Evolutionary conservation across 2,797 vertebrate genomes (phyloP).

Genomic region (Sebastes trivittatus): DNA sequence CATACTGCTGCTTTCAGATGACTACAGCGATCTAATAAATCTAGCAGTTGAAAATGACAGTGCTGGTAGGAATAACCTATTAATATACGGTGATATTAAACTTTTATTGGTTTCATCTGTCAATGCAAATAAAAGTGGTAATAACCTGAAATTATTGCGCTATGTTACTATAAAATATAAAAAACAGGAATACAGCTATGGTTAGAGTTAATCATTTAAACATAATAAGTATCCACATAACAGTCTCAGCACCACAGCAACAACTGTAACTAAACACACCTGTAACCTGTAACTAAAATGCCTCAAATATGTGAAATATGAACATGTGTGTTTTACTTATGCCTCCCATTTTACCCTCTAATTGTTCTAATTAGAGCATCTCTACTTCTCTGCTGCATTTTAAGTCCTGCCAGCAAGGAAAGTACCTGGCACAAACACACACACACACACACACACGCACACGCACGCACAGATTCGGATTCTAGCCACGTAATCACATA

Average conservation of each 20-base stretch:
- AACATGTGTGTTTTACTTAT: conserved; percentile 8
- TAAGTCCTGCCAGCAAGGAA: conserved; percentile 52
- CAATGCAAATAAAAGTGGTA: not conserved
- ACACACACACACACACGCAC: not conserved
- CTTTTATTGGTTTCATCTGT: not conserved
- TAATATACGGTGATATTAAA: not conserved
- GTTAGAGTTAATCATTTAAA: conserved; percentile 1
- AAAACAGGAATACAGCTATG: not conserved
- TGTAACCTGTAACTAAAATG: not conserved
- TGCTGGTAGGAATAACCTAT: not conserved
- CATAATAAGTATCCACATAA: not conserved
- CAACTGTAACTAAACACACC: not conserved
- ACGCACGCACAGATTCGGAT: conserved; percentile 13
- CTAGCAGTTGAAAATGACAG: not conserved
- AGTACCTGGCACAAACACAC: conserved; percentile 46
- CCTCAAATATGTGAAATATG: conserved; percentile 45
- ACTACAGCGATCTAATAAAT: not conserved
- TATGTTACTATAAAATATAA: no score
- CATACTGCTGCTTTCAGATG: not conserved
- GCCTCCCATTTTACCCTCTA: conserved; percentile 46
- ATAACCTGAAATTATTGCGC: not conserved
- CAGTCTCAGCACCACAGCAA: not conserved
- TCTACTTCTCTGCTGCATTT: conserved; percentile 36
- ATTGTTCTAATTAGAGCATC: conserved; percentile 56
- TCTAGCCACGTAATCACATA: conserved; percentile 34